These are phyloP conservation scores for Cheilosia pagana DNA, from an alignment of 2,888 invertebrate genomes.

Conservation along the genomic window DNA sequence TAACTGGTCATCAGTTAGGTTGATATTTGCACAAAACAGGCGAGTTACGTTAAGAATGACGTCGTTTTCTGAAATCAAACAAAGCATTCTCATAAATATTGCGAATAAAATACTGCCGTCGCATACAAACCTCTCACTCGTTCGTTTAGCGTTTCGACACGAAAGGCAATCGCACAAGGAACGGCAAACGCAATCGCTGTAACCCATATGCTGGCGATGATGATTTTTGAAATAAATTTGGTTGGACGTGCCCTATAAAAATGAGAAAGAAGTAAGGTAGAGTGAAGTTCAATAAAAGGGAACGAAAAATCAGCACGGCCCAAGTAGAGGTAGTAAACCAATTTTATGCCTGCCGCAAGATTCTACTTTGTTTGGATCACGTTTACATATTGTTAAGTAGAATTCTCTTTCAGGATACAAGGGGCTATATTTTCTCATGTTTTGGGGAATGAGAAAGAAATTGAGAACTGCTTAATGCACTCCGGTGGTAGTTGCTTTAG, in stretches of 20 bases:
- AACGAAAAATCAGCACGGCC: too few species aligned
- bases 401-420: too few species aligned
- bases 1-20: constrained; percentile 84
- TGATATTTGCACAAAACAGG: constrained; percentile 85
- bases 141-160: constrained; percentile 81
- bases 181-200: constrained; percentile 87
- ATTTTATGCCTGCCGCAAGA: too few species aligned
- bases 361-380: too few species aligned
- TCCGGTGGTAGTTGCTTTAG: too few species aligned
- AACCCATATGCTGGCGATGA: constrained; percentile 90
- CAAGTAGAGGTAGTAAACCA: too few species aligned
- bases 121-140: constrained; percentile 80
- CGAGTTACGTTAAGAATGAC: constrained; percentile 81
- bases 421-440: too few species aligned
- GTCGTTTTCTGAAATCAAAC: constrained; percentile 78
- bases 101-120: neutral
- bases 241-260: constrained; percentile 89
- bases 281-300: neutral
- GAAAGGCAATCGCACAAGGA: constrained; percentile 85
- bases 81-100: constrained; percentile 2
- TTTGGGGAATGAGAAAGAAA: too few species aligned
- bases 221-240: constrained; percentile 89
- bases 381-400: too few species aligned
- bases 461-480: too few species aligned
- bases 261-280: neutral